Conservation (phyloP, 2,113 vertebrate genomes). For the Helogale parvula region DNA sequence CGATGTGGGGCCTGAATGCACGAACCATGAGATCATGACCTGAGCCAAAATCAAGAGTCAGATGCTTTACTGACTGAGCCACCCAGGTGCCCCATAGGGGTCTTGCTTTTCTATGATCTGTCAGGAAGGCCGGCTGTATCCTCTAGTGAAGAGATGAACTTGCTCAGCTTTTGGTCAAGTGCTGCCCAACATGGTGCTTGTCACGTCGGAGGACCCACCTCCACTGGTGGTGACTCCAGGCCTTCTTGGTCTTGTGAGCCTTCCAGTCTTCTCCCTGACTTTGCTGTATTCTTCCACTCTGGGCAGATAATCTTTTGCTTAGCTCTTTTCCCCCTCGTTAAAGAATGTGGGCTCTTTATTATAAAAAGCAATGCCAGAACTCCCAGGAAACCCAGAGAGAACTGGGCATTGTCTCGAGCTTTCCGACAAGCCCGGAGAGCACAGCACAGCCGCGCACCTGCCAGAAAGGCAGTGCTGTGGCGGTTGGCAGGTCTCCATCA, state of each 20-base stretch:
- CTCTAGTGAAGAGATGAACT: background rate
- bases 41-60: too few relatives aligned
- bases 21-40: too few relatives aligned
- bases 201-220: background rate
- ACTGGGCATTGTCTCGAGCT: background rate
- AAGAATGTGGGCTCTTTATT: background rate
- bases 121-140: background rate
- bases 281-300: background rate
- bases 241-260: background rate
- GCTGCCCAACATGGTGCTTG: background rate
- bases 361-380: background rate
- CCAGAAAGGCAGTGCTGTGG: background rate
- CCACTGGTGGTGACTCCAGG: too few relatives aligned
- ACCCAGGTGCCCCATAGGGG: too few relatives aligned
- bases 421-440: background rate
- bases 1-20: too few relatives aligned
- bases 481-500: background rate
- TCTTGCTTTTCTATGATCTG: background rate
- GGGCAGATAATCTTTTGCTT: background rate
- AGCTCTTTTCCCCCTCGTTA: background rate
- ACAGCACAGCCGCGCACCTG: background rate
- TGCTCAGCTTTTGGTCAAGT: background rate
- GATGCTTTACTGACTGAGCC: too few relatives aligned
- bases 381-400: background rate
- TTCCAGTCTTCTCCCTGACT: background rate